Base-by-base conservation (phyloP, 2,797 vertebrate species). In the Acanthopagrus latus region DNA sequence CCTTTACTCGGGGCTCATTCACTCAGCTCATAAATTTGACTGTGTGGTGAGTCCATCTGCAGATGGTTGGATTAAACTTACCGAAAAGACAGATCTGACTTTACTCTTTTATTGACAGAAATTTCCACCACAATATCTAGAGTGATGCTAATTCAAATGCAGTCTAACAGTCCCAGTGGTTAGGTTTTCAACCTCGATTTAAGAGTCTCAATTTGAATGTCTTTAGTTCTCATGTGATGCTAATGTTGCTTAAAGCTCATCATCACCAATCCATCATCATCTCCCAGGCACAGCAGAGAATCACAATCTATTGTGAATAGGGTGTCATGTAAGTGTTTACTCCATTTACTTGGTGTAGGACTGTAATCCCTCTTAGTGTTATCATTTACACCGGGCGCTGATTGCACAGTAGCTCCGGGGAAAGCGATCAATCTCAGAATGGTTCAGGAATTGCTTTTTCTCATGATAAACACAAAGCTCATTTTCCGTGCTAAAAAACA, bases 341-440 rank as follows among this genome's bases (percentile, higher is more conserved):
- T 18, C 1, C 11, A 21, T 16, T 46, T 23, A 25, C 8, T 16
- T 41, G 3, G 38, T 43, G 23, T 21, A 44, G 4, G 41, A 21
- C 12, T 43, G 12, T 60, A 46, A 8, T 1, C 27, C 1, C 5
- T 41, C 7, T 60, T 14, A 9, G 9, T 65, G 64, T 80, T 38
- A 66, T 64, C 33, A 63, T 60, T 68, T 17, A 75, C 13, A 44
- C 7, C 2, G 38, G n/a, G 21, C 59, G n/a, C 20, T 57, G 51
- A 67, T 27, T 74, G 48, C 52, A 50, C 0, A 11, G 5, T 20
- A n/a, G 23, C 47, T 65, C 54, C 10, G 16, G 10, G 21, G 11
- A 25, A 21, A 16, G 18, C 9, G 63, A 74, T 76, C 56, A 23
- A 10, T 50, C 11, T 29, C 16, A 21, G 12, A 17, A 23, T 64